Percentiles rank a stretch among this genome's conserved stretches.
phyloP scores from a whole-genome alignment of 2,888 invertebrate genomes.

The Homarus gammarus region DNA sequence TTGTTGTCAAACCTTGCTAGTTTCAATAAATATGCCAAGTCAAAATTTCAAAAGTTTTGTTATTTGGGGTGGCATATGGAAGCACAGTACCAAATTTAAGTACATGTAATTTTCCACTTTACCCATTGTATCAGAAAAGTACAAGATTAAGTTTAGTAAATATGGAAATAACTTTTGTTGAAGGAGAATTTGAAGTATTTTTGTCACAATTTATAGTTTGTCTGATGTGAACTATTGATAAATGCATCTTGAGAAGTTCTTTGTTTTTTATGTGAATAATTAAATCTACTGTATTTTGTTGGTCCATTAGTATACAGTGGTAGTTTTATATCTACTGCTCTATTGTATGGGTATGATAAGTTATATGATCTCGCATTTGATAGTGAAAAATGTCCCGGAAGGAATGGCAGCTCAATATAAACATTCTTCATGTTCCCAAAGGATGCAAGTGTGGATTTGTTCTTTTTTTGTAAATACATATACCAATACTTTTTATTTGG shows the following conservation, averaged over 20 bases:
- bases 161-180: not conserved
- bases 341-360: not conserved
- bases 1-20: no score
- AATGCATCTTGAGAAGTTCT: not conserved
- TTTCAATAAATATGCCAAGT: not conserved
- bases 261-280: not conserved
- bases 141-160: not conserved
- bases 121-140: not conserved
- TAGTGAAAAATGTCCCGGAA: no score
- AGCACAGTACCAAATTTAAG: not conserved
- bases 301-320: not conserved
- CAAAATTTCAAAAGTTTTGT: no score
- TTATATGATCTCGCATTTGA: not conserved
- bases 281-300: not conserved
- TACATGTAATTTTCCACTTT: not conserved
- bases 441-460: no score
- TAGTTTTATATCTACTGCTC: slow-evolving; percentile 6
- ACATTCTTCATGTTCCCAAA: no score
- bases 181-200: not conserved
- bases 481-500: no score
- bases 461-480: no score
- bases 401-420: no score
- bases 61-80: not conserved
- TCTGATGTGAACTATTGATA: not conserved
- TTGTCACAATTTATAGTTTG: not conserved